These are phyloP conservation scores for Spheniscus humboldti DNA, from an alignment of 2,797 vertebrate species.

Conservation along the genomic window DNA sequence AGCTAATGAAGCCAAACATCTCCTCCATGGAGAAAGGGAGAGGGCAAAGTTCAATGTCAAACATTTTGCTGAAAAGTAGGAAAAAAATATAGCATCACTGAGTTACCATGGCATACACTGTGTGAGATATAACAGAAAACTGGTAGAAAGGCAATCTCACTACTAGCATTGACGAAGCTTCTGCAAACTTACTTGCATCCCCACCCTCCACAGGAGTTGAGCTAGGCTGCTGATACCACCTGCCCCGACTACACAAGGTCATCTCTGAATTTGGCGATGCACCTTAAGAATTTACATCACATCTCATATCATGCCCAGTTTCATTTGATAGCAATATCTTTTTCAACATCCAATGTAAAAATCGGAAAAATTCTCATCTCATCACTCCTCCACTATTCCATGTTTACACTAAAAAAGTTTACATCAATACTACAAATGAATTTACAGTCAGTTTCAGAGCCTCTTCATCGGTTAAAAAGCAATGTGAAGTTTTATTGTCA, in stretches of 20 bases:
- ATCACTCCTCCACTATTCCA: background rate
- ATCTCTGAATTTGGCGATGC: background rate
- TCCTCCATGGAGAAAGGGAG: conserved; percentile 99
- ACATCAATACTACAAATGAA: background rate
- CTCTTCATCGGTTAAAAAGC: background rate
- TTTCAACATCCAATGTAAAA: background rate
- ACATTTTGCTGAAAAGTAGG: conserved; percentile 91
- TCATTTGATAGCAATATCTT: background rate
- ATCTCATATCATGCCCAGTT: background rate
- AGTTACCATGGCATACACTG: background rate
- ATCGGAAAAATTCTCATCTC: background rate
- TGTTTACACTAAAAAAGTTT: background rate
- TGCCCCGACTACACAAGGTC: background rate
- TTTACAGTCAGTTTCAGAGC: background rate
- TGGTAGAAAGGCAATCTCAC: background rate
- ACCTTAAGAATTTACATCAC: background rate
- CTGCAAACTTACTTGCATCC: background rate
- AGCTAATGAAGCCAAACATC: conserved; percentile 99
- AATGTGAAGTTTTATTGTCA: background rate
- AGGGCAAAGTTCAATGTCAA: conserved; percentile 97
- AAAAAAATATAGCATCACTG: background rate
- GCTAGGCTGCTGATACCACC: background rate
- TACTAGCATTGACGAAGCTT: background rate
- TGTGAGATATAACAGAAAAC: background rate
- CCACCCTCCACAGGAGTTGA: background rate